Conservation (phyloP, 1,140 invertebrate genomes). For the Musca vetustissima region DNA sequence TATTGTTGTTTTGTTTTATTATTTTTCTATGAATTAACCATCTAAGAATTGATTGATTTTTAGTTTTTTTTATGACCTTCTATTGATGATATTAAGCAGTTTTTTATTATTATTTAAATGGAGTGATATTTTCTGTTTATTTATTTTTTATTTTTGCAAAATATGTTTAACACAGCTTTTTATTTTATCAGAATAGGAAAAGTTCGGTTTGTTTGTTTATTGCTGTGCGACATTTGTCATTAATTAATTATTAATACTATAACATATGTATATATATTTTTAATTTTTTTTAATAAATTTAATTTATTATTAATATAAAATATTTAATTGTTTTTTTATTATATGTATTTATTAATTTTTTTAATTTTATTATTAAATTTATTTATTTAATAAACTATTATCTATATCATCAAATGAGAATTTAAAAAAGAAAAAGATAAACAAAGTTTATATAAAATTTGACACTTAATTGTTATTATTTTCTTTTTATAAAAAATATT, state of each 20-base stretch:
- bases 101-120: background rate
- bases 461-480: background rate
- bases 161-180: too few relatives aligned
- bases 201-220: too few relatives aligned
- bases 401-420: too few relatives aligned
- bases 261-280: background rate
- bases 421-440: too few relatives aligned
- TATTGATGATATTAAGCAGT: constrained; percentile 5
- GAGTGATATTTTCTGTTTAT: background rate
- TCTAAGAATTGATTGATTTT: background rate
- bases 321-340: constrained; percentile 1
- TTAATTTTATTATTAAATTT: too few relatives aligned
- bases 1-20: too few relatives aligned
- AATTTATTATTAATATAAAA: constrained; percentile 4
- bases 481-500: constrained; percentile 3
- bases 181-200: too few relatives aligned
- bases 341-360: background rate
- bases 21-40: too few relatives aligned
- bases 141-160: background rate
- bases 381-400: too few relatives aligned
- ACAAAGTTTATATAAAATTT: background rate
- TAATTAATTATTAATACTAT: too few relatives aligned
- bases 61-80: background rate
- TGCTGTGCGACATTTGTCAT: too few relatives aligned
- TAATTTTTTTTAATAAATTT: constrained; percentile 14